These are phyloP conservation scores for Adrianichthys oophorus DNA, from an alignment of 2,797 vertebrate species.

Conservation along the genomic window DNA sequence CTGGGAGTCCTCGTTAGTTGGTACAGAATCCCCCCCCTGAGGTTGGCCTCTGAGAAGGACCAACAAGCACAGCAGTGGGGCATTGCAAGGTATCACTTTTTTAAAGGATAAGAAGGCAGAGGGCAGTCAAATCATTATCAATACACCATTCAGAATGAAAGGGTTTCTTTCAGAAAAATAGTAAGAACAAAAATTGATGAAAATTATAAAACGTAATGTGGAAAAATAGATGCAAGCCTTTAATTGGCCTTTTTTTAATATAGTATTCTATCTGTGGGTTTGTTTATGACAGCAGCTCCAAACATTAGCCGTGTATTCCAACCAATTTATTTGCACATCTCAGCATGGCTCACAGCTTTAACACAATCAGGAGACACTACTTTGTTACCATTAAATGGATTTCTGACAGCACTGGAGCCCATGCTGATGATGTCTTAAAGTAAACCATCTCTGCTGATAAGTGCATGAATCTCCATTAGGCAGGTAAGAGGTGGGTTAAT, in stretches of 20 bases:
- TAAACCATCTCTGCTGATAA: conserved; percentile 21
- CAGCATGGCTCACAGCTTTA: conserved; percentile 17
- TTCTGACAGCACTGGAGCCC: conserved; percentile 17
- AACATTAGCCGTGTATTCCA: conserved; percentile 35
- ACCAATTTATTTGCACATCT: conserved; percentile 23
- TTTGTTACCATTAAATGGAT: conserved; percentile 37
- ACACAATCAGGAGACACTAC: conserved; percentile 17
- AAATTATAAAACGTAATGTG: background rate
- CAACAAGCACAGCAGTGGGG: conserved; percentile 49
- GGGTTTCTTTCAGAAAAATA: conserved; percentile 6
- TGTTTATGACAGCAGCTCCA: conserved; percentile 25
- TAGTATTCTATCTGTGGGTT: conserved; percentile 39
- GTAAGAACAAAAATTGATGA: background rate
- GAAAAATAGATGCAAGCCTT: background rate
- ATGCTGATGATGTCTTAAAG: conserved; percentile 32
- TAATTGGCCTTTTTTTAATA: too few relatives aligned
- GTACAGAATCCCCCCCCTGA: conserved; percentile 36
- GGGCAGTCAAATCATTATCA: conserved; percentile 51
- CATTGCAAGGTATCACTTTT: conserved; percentile 26
- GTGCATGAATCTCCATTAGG: conserved; percentile 22
- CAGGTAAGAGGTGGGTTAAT: conserved; percentile 53
- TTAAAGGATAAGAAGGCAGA: conserved; percentile 41
- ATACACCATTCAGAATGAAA: conserved; percentile 36
- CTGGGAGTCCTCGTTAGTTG: conserved; percentile 51
- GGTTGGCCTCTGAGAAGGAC: conserved; percentile 51